A percentile compares a stretch with the other conserved stretches of the same genome.
Evolutionary conservation across 2,888 invertebrate species (phyloP).

Genomic region (Agrotis ipsilon): DNA sequence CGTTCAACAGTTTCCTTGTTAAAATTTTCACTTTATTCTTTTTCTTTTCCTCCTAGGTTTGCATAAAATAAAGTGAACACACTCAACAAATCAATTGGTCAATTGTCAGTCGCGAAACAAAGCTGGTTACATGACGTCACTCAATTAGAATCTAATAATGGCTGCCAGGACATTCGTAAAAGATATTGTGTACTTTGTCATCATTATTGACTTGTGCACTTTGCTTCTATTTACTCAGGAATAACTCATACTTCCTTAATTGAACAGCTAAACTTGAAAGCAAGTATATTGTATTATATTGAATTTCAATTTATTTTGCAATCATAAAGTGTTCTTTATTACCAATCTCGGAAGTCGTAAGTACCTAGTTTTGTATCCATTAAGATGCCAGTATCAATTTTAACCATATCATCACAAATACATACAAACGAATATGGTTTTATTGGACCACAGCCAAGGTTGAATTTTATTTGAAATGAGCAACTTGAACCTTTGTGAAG

Average conservation of each 20-base stretch:
- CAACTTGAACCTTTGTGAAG: background rate
- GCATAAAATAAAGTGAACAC: conserved; percentile 30
- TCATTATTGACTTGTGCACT: conserved; percentile 37
- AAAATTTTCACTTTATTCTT: background rate
- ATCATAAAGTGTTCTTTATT: conserved; percentile 1
- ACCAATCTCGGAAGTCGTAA: background rate
- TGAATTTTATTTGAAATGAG: conserved; percentile 10
- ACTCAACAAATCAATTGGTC: conserved; percentile 53
- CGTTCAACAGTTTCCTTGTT: background rate
- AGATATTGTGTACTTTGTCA: conserved; percentile 21
- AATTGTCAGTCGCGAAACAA: conserved; percentile 53
- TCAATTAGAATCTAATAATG: conserved; percentile 48
- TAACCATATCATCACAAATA: background rate
- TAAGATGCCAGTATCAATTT: background rate
- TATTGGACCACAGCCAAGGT: conserved; percentile 7
- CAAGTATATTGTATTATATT: conserved; percentile 2
- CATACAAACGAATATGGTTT: background rate
- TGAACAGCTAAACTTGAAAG: background rate
- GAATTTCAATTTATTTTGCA: background rate
- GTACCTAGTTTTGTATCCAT: background rate
- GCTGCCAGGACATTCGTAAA: conserved; percentile 29
- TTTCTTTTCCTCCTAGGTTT: background rate
- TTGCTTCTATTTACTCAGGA: conserved; percentile 6
- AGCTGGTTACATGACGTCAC: conserved; percentile 57
- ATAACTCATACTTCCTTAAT: conserved; percentile 2